Evolutionary conservation across 2,113 vertebrate genomes (phyloP), one percentile per base, ranked within the genome.

Genomic region (Clarias batrachus): DNA sequence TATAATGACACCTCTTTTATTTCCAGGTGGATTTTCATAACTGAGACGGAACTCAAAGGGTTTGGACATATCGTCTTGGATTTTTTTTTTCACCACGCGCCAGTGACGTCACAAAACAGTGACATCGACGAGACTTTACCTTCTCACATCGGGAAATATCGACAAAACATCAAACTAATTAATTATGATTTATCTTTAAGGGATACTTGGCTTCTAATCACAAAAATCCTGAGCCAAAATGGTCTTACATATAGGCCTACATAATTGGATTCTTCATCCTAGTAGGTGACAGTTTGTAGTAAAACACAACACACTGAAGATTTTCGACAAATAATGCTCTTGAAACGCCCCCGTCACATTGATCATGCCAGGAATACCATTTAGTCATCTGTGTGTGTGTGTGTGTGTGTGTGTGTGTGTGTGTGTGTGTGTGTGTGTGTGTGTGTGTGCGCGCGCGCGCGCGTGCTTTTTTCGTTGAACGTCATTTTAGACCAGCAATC

Each of bases 31-130:
- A 70, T 70, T 41, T 59, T 56, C 17, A 56, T 11, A 62, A 6
- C 71, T 74, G 74, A 85, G n/a, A 23, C 30, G 62, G 77, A 66
- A 66, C 59, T 27, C 73, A 57, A 6, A 54, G 41, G 30, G 84
- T 79, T 79, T 85, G 84, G 62, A 79, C 84, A 78, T 68, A 52
- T 59, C 56, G n/a, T 33, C 48, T 63, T 85, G 84, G 63, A 54
- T 77, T 77, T 25, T 25, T 71, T 30, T 68, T 63, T 57, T 80
- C 27, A 37, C 27, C 41, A 66, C 60, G 23, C 60, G 30, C 23
- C 59, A 3, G 27, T 56, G 52, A 85, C 84, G 84, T 70, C 62
- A 80, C 63, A 57, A n/a, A 79, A 66, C 7, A 17, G 16, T 85
- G 74, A 77, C 74, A 79, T 13, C 52, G 37, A 37, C 21, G 30